Conservation (phyloP, 2,888 invertebrate genomes). For the Atrina japonica region DNA sequence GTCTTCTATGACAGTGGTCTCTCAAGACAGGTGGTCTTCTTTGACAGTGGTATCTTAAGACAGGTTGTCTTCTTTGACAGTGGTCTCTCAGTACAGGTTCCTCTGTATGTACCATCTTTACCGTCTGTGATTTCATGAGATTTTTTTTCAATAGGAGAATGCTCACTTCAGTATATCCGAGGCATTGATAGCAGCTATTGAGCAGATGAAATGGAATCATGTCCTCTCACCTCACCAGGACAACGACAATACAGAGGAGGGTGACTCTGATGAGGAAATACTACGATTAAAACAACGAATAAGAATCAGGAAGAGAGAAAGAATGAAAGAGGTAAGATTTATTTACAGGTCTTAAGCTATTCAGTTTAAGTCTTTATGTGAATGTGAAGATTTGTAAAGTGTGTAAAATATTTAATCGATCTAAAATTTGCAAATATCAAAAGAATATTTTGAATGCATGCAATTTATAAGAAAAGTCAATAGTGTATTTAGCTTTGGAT, state of each 20-base stretch:
- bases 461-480: no score
- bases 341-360: background rate
- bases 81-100: no score
- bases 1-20: no score
- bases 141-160: slow-evolving; percentile 85
- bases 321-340: slow-evolving; percentile 75
- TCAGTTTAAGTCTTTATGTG: background rate
- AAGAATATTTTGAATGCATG: no score
- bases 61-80: no score
- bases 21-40: no score
- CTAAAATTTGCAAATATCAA: no score
- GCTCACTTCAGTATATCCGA: slow-evolving; percentile 93
- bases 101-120: no score
- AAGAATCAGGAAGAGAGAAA: slow-evolving; percentile 83
- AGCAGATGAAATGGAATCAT: slow-evolving; percentile 82
- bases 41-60: no score
- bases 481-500: no score
- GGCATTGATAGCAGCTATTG: slow-evolving; percentile 91
- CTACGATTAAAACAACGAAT: slow-evolving; percentile 85
- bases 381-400: background rate
- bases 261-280: slow-evolving; percentile 87
- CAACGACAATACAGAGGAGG: slow-evolving; percentile 73
- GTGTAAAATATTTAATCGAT: slow-evolving; percentile 4
- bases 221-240: slow-evolving; percentile 59
- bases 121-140: no score